Percentiles rank a stretch among this genome's conserved stretches.
Conservation (phyloP, 2,888 invertebrate species). For the Vesta saturnalis region DNA sequence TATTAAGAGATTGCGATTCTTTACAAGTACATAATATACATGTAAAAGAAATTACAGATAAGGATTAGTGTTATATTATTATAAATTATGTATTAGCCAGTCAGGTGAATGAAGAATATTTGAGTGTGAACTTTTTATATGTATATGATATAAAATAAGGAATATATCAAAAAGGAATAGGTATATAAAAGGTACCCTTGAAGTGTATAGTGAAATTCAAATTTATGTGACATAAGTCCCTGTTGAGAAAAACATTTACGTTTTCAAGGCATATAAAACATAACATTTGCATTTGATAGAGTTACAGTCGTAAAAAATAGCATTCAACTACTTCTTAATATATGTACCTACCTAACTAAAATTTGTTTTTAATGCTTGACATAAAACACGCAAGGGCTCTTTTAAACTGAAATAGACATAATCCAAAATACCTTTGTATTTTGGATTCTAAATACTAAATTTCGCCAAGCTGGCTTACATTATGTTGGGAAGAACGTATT, state of each 20-base stretch:
- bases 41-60: neutral
- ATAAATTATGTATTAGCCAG: neutral
- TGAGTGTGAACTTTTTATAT: neutral
- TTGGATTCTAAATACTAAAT: too few relatives aligned
- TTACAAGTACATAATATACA: neutral
- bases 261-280: constrained; percentile 12
- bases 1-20: neutral
- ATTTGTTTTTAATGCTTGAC: too few relatives aligned
- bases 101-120: neutral
- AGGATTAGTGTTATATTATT: neutral
- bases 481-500: too few relatives aligned
- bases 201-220: neutral
- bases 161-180: neutral
- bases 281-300: constrained; percentile 6
- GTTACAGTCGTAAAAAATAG: neutral
- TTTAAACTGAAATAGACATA: too few relatives aligned
- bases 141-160: neutral
- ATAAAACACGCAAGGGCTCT: too few relatives aligned
- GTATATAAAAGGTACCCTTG: neutral
- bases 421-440: too few relatives aligned
- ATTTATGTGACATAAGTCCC: constrained; percentile 15
- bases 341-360: too few relatives aligned
- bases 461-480: too few relatives aligned
- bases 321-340: too few relatives aligned
- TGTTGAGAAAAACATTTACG: constrained; percentile 8